Evolutionary conservation across 2,797 vertebrate genomes (phyloP), one percentile per base, ranked within the genome.

Genomic region (Neostethus bicornis): DNA sequence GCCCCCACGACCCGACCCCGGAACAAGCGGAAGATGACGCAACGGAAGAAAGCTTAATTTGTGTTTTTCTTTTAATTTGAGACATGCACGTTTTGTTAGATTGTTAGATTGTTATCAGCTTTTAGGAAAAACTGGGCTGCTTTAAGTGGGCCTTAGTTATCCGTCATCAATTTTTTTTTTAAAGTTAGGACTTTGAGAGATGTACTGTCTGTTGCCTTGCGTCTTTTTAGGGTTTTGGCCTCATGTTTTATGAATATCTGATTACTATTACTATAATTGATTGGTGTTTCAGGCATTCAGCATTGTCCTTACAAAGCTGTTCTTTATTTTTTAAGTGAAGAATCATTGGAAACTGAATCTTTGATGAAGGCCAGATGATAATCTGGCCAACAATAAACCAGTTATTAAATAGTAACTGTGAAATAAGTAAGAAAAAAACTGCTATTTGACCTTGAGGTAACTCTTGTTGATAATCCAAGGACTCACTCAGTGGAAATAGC

Each of bases 181-280:
- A 35, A 55, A 28, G 51, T 55, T 57, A 45, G 41, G 41, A 38
- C 55, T 54, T 55, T 1, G 32, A 32, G 55, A 48, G 23, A 19
- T 53, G 10, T 5, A 25, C 45, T 55, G 54, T 70, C 50, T 65
- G 50, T 23, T 65, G 35, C 25, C 32, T 20, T 21, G 23, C 28
- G 24, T 35, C 26, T 41, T 45, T n/a, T 31, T 55, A 57, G 55
- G 28, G 65, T 42, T 14, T 32, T 44, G 21, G 51, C 46, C 45
- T 46, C 16, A 8, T 26, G 1, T 34, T 8, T n/a, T 41, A 39
- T 38, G 24, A 0, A 13, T 57, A 23, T 17, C 53, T 17, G 44
- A 38, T 54, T 37, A 23, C 19, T 5, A 4, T 34, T 35, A 28
- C 9, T 53, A 14, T 25, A n/a, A n/a, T n/a, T n/a, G n/a, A n/a